These are phyloP conservation scores for Chiroxiphia lanceolata DNA, from an alignment of 2,797 vertebrate species.

Conservation along the genomic window DNA sequence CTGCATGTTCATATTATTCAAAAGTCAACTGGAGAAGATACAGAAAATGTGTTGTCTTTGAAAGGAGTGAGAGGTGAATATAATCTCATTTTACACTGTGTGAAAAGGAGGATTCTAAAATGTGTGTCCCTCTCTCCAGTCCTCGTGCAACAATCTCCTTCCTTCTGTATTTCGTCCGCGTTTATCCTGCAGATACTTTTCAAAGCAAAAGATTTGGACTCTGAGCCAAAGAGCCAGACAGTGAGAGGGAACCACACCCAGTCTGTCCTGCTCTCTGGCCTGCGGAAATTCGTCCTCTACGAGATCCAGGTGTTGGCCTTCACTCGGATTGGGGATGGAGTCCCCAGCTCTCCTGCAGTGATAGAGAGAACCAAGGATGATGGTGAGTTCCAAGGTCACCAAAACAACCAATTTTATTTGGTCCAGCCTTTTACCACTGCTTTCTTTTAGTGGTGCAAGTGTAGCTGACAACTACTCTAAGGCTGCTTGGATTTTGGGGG, in stretches of 20 bases:
- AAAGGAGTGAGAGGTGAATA: neutral
- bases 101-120: neutral
- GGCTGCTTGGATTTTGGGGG: neutral
- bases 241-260: conserved; percentile 84
- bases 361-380: conserved; percentile 89
- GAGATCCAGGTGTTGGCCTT: conserved; percentile 88
- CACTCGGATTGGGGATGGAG: conserved; percentile 88
- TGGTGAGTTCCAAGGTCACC: conserved; percentile 72
- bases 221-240: conserved; percentile 76
- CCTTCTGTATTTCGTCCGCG: neutral
- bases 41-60: neutral
- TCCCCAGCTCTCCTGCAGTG: conserved; percentile 80
- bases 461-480: neutral
- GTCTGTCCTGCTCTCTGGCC: conserved; percentile 79
- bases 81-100: neutral
- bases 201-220: conserved; percentile 76
- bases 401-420: neutral
- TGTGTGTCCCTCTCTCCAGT: neutral
- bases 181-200: conserved; percentile 81
- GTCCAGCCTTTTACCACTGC: neutral
- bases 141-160: neutral
- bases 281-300: conserved; percentile 87
- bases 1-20: neutral
- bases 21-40: neutral
- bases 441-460: neutral